These are phyloP conservation scores for Germaria angustata DNA, from an alignment of 2,888 invertebrate species.

Conservation along the genomic window DNA sequence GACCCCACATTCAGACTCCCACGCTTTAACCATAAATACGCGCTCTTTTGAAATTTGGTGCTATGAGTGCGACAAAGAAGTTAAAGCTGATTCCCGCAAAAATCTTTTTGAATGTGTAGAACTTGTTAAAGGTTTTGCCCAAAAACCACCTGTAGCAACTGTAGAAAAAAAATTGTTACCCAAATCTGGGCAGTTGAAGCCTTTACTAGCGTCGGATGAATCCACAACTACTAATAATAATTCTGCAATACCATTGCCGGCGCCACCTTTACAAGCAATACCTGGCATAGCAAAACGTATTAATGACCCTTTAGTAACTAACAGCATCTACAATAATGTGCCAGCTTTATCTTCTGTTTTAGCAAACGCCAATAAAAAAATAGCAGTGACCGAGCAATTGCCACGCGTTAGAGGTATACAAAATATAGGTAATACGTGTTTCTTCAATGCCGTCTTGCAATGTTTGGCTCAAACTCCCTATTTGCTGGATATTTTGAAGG, in stretches of 20 bases:
- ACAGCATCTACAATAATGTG: slow-evolving; percentile 37
- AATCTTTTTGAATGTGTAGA: slow-evolving; percentile 88
- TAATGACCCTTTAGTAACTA: slow-evolving; percentile 63
- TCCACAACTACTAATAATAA: slow-evolving; percentile 51
- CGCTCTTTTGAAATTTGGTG: slow-evolving; percentile 88
- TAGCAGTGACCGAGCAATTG: slow-evolving; percentile 71
- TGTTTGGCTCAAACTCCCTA: slow-evolving; percentile 93
- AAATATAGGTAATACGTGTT: slow-evolving; percentile 98
- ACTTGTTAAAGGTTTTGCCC: slow-evolving; percentile 84
- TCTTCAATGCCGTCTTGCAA: slow-evolving; percentile 98
- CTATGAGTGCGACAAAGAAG: slow-evolving; percentile 87
- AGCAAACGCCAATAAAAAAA: slow-evolving; percentile 10
- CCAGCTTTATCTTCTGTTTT: slow-evolving; percentile 28
- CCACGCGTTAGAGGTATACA: slow-evolving; percentile 88
- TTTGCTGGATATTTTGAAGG: slow-evolving; percentile 85
- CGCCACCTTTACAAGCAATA: slow-evolving; percentile 71
- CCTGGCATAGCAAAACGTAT: slow-evolving; percentile 77
- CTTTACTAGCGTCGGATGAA: slow-evolving; percentile 69
- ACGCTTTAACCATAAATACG: slow-evolving; percentile 87
- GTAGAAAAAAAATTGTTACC: no score
- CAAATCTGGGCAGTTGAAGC: slow-evolving; percentile 71
- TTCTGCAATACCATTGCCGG: slow-evolving; percentile 63
- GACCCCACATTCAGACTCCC: slow-evolving; percentile 88
- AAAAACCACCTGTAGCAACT: slow-evolving; percentile 69
- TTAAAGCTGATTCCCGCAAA: slow-evolving; percentile 83